Base-by-base conservation (phyloP, 2,888 invertebrate species). In the Mystacides longicornis region DNA sequence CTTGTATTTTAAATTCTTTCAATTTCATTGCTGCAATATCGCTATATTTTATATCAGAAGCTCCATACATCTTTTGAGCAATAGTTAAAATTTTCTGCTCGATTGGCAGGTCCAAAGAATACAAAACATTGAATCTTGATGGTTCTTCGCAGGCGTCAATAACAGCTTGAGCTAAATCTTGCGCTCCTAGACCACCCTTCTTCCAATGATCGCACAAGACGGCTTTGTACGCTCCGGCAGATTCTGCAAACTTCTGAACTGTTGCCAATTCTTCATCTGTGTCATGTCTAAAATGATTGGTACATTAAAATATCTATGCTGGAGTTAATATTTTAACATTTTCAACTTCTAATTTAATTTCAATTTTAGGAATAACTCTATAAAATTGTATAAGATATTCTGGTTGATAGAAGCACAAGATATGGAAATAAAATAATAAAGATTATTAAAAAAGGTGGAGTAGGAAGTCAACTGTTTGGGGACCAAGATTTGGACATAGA, bases 31-130 rank as follows among this genome's bases (percentile, higher is more conserved):
- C 68, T 2, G 93, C 96, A 56, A 82, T 77, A 2, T 84, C 81
- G 0, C 84, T 79, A 52, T 94, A 80, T 60, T 89, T 84, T 16
- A 99, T 82, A 27, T 84, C 76, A 20, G 85, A 90, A n/a, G 98
- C 98, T 2, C 98, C 98, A 67, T 99, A 99, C 84, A 99, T 96
- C 69, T 93, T 88, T 54, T 76, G 82, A 0, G 97, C 95, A 65
- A 99, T 94, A 7, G 72, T 83, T 63, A 81, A 79, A 60, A 99
- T 92, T 75, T 99, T 99, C 1, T 91, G 86, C 62, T 86, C 82
- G 53, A 99, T 81, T 9, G 90, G 73, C 47, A 82, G 63, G 57
- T 86, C 69, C 19, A 86, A 69, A 2, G 86, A 80, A 66, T 93
- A 93, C 7, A 93, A 73, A 64, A 83, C 82, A 62, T 81, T 74